Evolutionary conservation across 1,140 invertebrate genomes (phyloP), one percentile per base, ranked within the genome.

Genomic region (Chlorops oryzae): DNA sequence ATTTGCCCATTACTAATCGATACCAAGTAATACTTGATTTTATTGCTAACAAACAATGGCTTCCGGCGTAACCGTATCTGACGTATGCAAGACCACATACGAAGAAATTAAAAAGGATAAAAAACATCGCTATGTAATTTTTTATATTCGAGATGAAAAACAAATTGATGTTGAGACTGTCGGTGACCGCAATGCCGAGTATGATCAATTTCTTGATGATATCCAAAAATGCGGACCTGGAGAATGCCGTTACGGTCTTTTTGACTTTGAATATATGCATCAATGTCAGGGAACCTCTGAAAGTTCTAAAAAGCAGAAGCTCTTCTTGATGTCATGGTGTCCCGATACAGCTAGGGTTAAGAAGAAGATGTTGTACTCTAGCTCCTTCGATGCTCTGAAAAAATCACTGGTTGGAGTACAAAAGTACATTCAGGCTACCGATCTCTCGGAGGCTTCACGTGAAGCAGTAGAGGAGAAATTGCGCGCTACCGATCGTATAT

Each of bases 281-380:
- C 90, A 92, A 73, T 92, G 90, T 74, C 90, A 93, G 77, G 90
- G 91, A 65, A 93, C 90, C 59, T 88, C 90, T 57, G 90, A 93
- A 79, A 88, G 87, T 65, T 89, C 87, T 74, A 92, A 92, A 81
- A 94, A 93, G 83, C 89, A 93, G 73, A 94, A 95, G 75, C 77
- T 96, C 49, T 92, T 95, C 80, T 81, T 96, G 70, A 94, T 96
- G 91, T 92, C 88, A 65, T 95, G 90, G 91, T 96, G 92, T 81
- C 95, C 94, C 23, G 93, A 97, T 75, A 92, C 87, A 72, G 92
- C 93, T 63, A 93, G 91, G 70, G 89, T 96, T 51, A 96, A 96
- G 82, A 95, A 96, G 88, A 97, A 97, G 86, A 97, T 97, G 93
- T 86, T 97, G 81, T 97, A 97, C 78, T 95, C 94, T 57, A 87